Evolutionary conservation across 1,140 invertebrate genomes (phyloP).

Genomic region (Diabrotica undecimpunctata): DNA sequence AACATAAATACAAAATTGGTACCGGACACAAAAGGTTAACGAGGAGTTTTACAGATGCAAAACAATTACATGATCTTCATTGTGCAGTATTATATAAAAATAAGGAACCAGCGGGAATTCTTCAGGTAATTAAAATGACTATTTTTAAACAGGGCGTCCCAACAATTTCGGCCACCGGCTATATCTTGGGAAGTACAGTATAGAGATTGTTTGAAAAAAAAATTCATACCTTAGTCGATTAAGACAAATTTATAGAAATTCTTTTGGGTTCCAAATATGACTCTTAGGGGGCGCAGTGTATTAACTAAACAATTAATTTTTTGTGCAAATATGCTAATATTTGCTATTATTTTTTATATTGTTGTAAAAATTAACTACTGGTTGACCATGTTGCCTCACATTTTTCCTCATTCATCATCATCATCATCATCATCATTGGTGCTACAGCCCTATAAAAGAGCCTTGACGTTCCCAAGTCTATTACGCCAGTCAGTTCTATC

Average conservation of each 20-base stretch:
- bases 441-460: no score
- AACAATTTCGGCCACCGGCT: no score
- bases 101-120: slow-evolving; percentile 39
- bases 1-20: slow-evolving; percentile 13
- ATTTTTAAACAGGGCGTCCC: not conserved
- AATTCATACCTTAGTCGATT: not conserved
- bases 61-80: not conserved
- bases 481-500: no score
- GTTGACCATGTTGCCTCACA: no score
- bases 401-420: no score
- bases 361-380: no score
- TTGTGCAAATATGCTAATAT: no score
- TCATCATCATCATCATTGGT: no score
- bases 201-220: not conserved
- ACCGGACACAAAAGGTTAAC: not conserved
- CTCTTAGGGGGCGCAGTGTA: not conserved
- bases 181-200: no score
- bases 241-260: not conserved
- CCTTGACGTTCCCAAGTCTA: no score
- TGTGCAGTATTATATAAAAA: slow-evolving; percentile 41
- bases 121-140: slow-evolving; percentile 32
- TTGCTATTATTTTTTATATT: no score
- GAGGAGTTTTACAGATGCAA: not conserved
- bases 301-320: not conserved
- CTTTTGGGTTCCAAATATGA: not conserved